Base-by-base conservation (phyloP, 1,140 invertebrate genomes). In the Marisa cornuarietis region DNA sequence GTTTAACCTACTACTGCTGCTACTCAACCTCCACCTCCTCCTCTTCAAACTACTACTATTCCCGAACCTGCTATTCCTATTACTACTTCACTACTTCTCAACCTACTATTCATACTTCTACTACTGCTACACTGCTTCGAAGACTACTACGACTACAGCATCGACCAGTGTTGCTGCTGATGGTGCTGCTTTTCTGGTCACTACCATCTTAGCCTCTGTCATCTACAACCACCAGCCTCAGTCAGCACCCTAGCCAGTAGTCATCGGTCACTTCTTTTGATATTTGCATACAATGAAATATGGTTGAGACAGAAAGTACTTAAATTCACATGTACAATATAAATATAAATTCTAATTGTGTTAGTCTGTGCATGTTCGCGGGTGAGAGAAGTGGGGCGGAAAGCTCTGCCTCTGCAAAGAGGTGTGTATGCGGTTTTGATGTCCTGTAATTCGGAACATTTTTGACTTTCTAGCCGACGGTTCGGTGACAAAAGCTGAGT, bases 401-500 rank as follows among this genome's bases (percentile, higher is more conserved):
- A 22, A 6, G 49, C 20, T 71, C 18, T 49, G 4, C 22, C 14
- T 71, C 42, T 71, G 26, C 22, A 51, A 22, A 51, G n/a, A 20
- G n/a, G 71, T 24, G 68, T 71, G 31, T 71, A 51, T 71, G 69
- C 42, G 69, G 24, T 31, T 71, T n/a, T 71, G 69, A 49, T 31
- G 31, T n/a, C 42, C 11, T 71, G 22, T 51, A 31, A 24, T 8
- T 69, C 18, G 66, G 14, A 31, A 16, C 11, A 8, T 26, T 71
- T 71, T 42, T 42, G 8, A 42, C 9, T 51, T 68, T 63, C 5
- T 58, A 86, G 85, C 72, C 54, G 84, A 85, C 52, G 42, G 76
- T 49, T 63, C 31, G 3, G 80, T 87, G 5, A 80, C 78, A 11
- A 83, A 82, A 75, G n/a, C 72, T 16, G 85, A 87, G 66, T 83